Evolutionary conservation across 2,888 invertebrate species (phyloP).

Genomic region (Lasioglossum vierecki): DNA sequence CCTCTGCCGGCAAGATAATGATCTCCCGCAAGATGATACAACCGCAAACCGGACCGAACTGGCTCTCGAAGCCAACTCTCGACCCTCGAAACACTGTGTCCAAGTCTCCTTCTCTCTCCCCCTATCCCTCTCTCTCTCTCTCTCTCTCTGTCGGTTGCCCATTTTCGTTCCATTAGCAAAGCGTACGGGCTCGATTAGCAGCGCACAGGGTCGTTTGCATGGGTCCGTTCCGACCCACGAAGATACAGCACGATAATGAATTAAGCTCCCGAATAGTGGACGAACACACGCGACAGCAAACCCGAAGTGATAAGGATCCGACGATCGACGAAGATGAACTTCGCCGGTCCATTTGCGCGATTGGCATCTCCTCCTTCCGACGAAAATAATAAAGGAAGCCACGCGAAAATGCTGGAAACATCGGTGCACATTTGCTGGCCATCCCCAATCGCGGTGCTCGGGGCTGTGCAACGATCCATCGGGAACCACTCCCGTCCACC

Average conservation of each 20-base stretch:
- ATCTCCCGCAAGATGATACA: slow-evolving; percentile 64
- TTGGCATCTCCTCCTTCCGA: slow-evolving; percentile 32
- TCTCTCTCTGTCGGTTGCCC: background rate
- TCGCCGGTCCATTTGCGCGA: slow-evolving; percentile 45
- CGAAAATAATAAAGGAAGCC: background rate
- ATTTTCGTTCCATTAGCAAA: background rate
- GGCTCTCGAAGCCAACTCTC: slow-evolving; percentile 18
- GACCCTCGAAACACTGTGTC: background rate
- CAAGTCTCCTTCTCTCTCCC: background rate
- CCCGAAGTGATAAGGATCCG: background rate
- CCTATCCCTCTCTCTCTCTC: too few relatives aligned
- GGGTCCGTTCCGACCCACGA: background rate
- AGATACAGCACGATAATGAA: background rate
- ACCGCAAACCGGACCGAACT: slow-evolving; percentile 34
- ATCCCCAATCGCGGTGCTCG: background rate
- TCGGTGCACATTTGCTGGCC: slow-evolving; percentile 38
- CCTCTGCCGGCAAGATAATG: slow-evolving; percentile 63
- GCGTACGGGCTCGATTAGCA: background rate
- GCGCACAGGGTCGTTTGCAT: background rate
- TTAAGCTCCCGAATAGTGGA: background rate
- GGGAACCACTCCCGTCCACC: slow-evolving; percentile 29
- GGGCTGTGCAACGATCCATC: slow-evolving; percentile 31
- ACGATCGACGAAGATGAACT: slow-evolving; percentile 33
- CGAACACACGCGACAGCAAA: background rate
- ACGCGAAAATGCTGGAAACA: slow-evolving; percentile 33